Percentiles rank a stretch among this genome's conserved stretches.
Evolutionary conservation across 2,888 invertebrate species (phyloP).

Genomic region (Carpatolechia fugitivella): DNA sequence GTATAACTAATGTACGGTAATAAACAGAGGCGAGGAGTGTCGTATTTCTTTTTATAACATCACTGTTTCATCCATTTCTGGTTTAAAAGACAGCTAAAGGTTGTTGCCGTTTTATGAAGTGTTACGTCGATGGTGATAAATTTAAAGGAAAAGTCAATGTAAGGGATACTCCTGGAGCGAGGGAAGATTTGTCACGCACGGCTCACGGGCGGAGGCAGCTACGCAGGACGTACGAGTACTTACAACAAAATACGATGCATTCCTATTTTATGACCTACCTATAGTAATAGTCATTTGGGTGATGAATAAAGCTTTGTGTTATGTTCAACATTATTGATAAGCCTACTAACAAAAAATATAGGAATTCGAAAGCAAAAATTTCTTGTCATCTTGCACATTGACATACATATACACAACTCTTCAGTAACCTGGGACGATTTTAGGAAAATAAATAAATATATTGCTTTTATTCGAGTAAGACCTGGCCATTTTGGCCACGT

Average conservation of each 20-base stretch:
- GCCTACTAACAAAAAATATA: too few species aligned
- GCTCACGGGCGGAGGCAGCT: neutral
- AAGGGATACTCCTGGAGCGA: neutral
- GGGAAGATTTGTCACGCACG: neutral
- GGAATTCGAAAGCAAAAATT: too few species aligned
- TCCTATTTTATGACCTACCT: too few species aligned
- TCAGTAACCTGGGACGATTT: neutral
- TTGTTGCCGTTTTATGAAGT: conserved; percentile 34
- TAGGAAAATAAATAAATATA: neutral
- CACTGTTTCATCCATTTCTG: conserved; percentile 67
- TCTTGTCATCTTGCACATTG: too few species aligned
- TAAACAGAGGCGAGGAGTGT: conserved; percentile 74
- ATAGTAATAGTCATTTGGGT: too few species aligned
- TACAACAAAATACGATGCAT: too few species aligned
- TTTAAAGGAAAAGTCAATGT: neutral
- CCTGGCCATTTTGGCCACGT: conserved; percentile 26
- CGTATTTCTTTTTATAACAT: conserved; percentile 78
- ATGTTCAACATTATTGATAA: too few species aligned
- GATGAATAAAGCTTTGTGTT: too few species aligned
- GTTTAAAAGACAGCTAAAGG: conserved; percentile 65
- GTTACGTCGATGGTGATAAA: conserved; percentile 7
- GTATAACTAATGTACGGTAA: conserved; percentile 79
- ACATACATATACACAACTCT: too few species aligned
- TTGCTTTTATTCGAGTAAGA: conserved; percentile 4
- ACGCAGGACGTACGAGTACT: neutral